Evolutionary conservation across 2,113 vertebrate genomes (phyloP), one percentile per base, ranked within the genome.

Genomic region (Papio anubis): DNA sequence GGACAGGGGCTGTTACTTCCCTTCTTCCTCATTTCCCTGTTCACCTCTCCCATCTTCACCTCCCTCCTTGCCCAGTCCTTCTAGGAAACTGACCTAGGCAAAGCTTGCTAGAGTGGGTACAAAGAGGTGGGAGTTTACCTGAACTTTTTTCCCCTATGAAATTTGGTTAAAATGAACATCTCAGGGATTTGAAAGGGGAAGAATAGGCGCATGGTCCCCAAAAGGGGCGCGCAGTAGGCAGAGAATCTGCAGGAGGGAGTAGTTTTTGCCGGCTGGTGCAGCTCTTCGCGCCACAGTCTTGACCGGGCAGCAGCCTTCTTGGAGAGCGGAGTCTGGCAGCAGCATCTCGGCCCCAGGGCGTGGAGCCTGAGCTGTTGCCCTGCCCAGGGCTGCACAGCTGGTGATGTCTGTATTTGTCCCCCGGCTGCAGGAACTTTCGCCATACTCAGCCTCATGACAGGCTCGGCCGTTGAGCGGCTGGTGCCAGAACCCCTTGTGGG

Each of bases 371-470:
- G 66, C n/a, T 6, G 52, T 27, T 27, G 12, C 68, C 32, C 30
- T 9, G 12, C 57, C 21, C 35, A 10, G 6, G 43, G n/a, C 1
- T 2, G 48, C 89, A 57, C 32, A 18, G 7, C 38, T 61, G 55
- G 30, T 81, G 32, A 80, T 21, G 14, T 73, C 80, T 40, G 88
- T 68, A 3, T 66, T 72, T 86, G 81, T 38, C 17, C n/a, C 18
- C 17, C 2, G 25, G 20, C 45, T n/a, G 32, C 61, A 99, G 99
- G 99, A 98, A 99, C 99, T 27, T 99, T 99, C 98, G 99, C 99
- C 48, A 99, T 99, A 14, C 98, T 99, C 93, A 99, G 99, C 93
- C 98, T 99, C 87, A 99, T 99, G 99, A 99, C 99, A 0, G 99
- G 99, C 93, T 99, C 99, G 0, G 99, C 99, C 5, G 99, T 99